A percentile compares a stretch with the other conserved stretches of the same genome.
Evolutionary conservation across 1,140 invertebrate genomes (phyloP).

Genomic region (Lepidurus apus): DNA sequence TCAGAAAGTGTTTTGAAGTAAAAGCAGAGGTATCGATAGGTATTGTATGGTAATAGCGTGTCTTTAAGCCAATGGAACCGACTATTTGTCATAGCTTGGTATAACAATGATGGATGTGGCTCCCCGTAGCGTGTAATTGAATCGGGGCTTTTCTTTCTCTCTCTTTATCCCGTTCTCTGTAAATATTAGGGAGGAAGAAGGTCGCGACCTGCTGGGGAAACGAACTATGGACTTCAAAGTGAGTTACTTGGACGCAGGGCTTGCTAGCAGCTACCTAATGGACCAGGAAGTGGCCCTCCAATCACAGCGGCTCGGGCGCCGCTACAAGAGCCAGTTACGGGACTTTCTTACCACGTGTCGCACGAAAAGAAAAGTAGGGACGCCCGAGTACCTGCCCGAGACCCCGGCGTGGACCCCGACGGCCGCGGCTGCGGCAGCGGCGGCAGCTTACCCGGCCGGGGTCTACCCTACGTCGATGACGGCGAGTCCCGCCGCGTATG

Average conservation of each 20-base stretch:
- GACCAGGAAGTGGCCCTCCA: slow-evolving; percentile 62
- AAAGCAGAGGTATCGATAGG: background rate
- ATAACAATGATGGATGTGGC: slow-evolving; percentile 10
- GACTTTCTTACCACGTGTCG: slow-evolving; percentile 88
- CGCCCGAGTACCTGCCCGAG: slow-evolving; percentile 27
- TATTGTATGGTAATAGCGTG: background rate
- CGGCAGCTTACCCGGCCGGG: slow-evolving; percentile 46
- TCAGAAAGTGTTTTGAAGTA: too few species aligned
- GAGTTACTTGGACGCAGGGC: slow-evolving; percentile 86
- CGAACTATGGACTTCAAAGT: slow-evolving; percentile 99
- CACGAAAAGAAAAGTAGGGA: slow-evolving; percentile 74
- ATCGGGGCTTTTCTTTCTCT: slow-evolving; percentile 13
- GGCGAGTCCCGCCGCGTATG: slow-evolving; percentile 68
- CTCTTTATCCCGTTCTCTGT: slow-evolving; percentile 28
- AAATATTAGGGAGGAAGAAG: slow-evolving; percentile 88
- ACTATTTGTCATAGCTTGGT: background rate
- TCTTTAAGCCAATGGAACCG: background rate
- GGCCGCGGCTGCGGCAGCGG: slow-evolving; percentile 55
- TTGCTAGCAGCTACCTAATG: slow-evolving; percentile 82
- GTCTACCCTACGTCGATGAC: slow-evolving; percentile 38
- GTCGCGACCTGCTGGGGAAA: slow-evolving; percentile 88
- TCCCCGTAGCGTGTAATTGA: slow-evolving; percentile 19
- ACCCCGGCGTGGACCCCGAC: slow-evolving; percentile 55
- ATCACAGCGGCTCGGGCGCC: slow-evolving; percentile 61
- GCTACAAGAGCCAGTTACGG: slow-evolving; percentile 85